Evolutionary conservation across 2,113 vertebrate species (phyloP), one percentile per base, ranked within the genome.

Genomic region (Lagopus leucura): DNA sequence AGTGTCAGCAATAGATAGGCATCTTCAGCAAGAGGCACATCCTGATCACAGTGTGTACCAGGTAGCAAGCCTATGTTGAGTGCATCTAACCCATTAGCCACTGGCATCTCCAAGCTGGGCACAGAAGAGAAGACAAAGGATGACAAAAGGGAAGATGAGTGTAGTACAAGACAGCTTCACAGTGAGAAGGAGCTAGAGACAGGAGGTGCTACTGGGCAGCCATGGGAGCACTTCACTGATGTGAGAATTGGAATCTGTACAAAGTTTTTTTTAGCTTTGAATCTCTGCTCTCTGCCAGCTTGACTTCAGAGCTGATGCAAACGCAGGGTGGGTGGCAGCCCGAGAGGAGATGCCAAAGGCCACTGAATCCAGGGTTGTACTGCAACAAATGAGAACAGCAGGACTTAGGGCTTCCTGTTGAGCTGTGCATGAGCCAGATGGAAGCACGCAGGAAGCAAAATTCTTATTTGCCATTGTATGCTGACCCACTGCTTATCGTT

Each of bases 361-460:
- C 36, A 42, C 63, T 40, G 48, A 80, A 76, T 61, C 58, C 48
- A 66, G 60, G 58, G 70, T 65, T 82, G 63, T 20, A 30, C 45
- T 79, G 47, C 64, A 91, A 77, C 63, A 91, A 93, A 75, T 63
- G 73, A 67, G 54, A 32, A 76, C 42, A 82, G 64, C 36, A 85
- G 63, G 63, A 82, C 70, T 89, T 80, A 45, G 36, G 45, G n/a
- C 66, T 95, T 74, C 38, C 63, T 32, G 10, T 16, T 64, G 81
- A 63, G 58, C 11, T 40, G 12, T 45, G 28, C 34, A 19, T 36
- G 78, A 76, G 24, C 63, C 70, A 79, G 66, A 73, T 54, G 66
- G 74, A 94, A 86, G 54, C n/a, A 36, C 6, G 3, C 4, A 69
- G 27, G 83, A 88, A 87, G 11, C 0, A 77, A 93, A 91, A 73